Conservation (phyloP, 2,888 invertebrate genomes). For the Andrena trimmerana region DNA sequence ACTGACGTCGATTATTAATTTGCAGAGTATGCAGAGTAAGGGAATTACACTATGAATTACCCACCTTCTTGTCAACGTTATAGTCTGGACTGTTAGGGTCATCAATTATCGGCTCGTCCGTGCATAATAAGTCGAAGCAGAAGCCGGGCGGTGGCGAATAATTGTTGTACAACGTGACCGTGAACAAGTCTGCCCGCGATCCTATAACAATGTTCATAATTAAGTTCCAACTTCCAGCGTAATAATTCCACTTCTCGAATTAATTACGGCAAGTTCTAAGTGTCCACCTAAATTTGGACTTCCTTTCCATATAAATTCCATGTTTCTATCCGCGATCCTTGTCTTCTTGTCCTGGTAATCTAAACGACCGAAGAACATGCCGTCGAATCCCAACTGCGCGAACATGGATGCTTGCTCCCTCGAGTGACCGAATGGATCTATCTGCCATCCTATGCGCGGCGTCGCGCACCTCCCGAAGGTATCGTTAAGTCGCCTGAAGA, state of each 20-base stretch:
- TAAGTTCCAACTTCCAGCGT: not conserved
- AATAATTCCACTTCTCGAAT: not conserved
- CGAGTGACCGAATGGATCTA: slow-evolving; percentile 95
- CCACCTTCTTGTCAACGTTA: slow-evolving; percentile 92
- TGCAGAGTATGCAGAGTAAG: slow-evolving; percentile 14
- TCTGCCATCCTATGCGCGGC: slow-evolving; percentile 92
- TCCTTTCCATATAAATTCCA: slow-evolving; percentile 95
- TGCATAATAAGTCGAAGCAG: slow-evolving; percentile 96
- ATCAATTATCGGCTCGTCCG: slow-evolving; percentile 94
- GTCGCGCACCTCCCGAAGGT: slow-evolving; percentile 91
- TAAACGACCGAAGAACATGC: slow-evolving; percentile 93
- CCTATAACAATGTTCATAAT: slow-evolving; percentile 79
- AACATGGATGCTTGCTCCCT: slow-evolving; percentile 93
- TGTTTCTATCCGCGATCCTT: slow-evolving; percentile 87
- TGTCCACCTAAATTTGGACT: slow-evolving; percentile 89
- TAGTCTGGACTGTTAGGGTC: slow-evolving; percentile 92
- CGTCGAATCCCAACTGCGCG: slow-evolving; percentile 95
- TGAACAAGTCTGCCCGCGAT: slow-evolving; percentile 90
- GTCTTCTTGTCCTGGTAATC: slow-evolving; percentile 93
- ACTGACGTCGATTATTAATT: not conserved
- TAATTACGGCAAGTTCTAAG: not conserved
- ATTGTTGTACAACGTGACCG: slow-evolving; percentile 92
- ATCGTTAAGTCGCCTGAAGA: slow-evolving; percentile 86
- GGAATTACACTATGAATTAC: slow-evolving; percentile 61
- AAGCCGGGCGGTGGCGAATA: slow-evolving; percentile 96